These are phyloP conservation scores for Fratercula arctica DNA, from an alignment of 2,797 vertebrate genomes.

Conservation along the genomic window DNA sequence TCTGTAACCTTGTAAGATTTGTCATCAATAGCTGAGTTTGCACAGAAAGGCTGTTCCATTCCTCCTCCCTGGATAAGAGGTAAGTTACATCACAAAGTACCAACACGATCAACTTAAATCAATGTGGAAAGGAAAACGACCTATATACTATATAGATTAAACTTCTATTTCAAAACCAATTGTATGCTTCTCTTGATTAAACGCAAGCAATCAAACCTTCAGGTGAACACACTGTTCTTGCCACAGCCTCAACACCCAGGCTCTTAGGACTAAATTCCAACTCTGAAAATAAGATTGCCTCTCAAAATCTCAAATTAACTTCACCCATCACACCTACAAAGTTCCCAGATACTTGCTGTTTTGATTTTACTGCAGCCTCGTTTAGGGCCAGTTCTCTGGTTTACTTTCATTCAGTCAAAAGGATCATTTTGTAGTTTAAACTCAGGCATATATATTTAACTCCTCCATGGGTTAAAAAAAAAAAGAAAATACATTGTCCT, in stretches of 20 bases:
- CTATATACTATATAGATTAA: background rate
- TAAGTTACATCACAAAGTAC: background rate
- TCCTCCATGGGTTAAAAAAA: background rate
- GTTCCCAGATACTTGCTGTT: background rate
- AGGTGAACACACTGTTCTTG: background rate
- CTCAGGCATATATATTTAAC: background rate
- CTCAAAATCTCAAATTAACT: background rate
- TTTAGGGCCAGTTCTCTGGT: background rate
- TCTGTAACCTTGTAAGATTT: background rate
- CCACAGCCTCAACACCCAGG: background rate
- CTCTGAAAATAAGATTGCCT: background rate
- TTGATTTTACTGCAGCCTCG: background rate
- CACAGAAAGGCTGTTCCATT: background rate
- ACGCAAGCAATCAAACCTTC: background rate
- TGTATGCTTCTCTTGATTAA: constrained; percentile 8
- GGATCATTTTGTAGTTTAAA: background rate
- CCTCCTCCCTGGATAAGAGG: background rate
- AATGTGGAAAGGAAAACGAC: background rate
- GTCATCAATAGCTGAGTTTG: background rate
- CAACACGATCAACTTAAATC: background rate
- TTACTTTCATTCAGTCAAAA: background rate
- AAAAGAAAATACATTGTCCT: background rate
- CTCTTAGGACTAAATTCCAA: background rate
- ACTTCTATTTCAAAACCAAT: constrained; percentile 24
- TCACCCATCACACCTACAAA: background rate